Base-by-base conservation (phyloP, 2,113 vertebrate genomes). In the Arothron firmamentum region DNA sequence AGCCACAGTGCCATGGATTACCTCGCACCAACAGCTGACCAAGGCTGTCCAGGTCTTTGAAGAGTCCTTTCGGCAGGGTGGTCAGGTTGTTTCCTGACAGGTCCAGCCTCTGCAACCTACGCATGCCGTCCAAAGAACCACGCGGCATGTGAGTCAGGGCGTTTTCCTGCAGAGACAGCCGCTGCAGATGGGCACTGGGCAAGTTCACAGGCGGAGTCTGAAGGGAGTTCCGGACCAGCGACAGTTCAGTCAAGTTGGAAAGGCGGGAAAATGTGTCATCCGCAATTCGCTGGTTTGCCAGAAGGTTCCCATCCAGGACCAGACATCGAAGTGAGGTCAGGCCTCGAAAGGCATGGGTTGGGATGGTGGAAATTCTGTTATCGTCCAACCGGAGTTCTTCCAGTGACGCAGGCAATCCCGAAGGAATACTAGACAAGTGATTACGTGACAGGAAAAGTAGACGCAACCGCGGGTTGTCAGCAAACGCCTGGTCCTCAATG, bases 1-100 rank as follows among this genome's bases (percentile, higher is more conserved):
- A 98, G 20, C 94, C 93, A n/a, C 96, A 98, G 72, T 94, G 93
- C 96, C 96, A 98, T 6, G 96, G 96, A 83, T 98, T 98, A 65
- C 95, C 96, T 0, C 96, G 76, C 20, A 96, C 87, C 25, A 95
- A 89, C 31, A 98, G 85, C 77, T 96, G 94, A 1, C 89, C 92
- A 46, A 98, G 68, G 56, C 70, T 93, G 0, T 94, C 94, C 72
- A 98, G 65, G 23, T 94, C 96, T 1, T 94, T 93, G 53, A 98
- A 97, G 1, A 96, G 80, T 20, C 96, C 96, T 0, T 91, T 73
- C 0, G 95, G 96, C 70, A 98, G 76, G 0, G 94, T 94, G 14
- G 95, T 97, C 5, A 98, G 84, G 81, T 98, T 98, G 84, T 98
- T 98, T 67, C 94, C 95, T 14, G 96, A 98, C 45, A 98, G 76